A percentile compares a stretch with the other conserved stretches of the same genome.
These are phyloP conservation scores for Temnothorax nylanderi DNA, from an alignment of 1,140 invertebrate species.

Conservation along the genomic window DNA sequence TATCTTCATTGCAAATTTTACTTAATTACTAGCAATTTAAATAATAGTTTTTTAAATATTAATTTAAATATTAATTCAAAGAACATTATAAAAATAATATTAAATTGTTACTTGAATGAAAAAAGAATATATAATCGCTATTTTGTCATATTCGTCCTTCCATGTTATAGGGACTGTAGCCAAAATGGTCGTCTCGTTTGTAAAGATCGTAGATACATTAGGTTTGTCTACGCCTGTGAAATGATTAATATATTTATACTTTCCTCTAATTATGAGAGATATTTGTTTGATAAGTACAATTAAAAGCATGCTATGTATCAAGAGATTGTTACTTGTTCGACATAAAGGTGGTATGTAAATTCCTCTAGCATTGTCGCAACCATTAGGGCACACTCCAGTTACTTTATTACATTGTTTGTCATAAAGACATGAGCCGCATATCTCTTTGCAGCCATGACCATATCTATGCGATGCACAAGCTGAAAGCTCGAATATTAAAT, in stretches of 20 bases:
- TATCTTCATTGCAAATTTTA: not conserved
- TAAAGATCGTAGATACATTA: not conserved
- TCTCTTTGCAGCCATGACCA: constrained; percentile 57
- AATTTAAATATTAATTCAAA: not conserved
- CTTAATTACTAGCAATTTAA: not conserved
- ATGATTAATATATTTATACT: not conserved
- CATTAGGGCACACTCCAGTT: constrained; percentile 43
- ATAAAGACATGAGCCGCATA: constrained; percentile 44
- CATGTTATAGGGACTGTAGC: not conserved
- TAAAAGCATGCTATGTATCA: not conserved
- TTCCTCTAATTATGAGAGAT: not conserved
- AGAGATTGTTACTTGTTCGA: constrained; percentile 53
- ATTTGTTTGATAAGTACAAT: not conserved
- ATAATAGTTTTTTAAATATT: not conserved
- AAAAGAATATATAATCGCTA: not conserved
- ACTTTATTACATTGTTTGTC: constrained; percentile 33
- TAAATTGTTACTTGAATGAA: not conserved
- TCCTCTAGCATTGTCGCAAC: constrained; percentile 33
- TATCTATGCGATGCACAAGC: constrained; percentile 38
- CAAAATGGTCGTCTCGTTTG: constrained; percentile 40
- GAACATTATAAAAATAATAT: not conserved
- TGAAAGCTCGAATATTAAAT: constrained; percentile 25
- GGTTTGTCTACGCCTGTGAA: constrained; percentile 24
- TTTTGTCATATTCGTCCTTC: constrained; percentile 32
- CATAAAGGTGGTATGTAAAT: constrained; percentile 63